These are phyloP conservation scores for Agelastica alni DNA, from an alignment of 2,888 invertebrate genomes.

Conservation along the genomic window DNA sequence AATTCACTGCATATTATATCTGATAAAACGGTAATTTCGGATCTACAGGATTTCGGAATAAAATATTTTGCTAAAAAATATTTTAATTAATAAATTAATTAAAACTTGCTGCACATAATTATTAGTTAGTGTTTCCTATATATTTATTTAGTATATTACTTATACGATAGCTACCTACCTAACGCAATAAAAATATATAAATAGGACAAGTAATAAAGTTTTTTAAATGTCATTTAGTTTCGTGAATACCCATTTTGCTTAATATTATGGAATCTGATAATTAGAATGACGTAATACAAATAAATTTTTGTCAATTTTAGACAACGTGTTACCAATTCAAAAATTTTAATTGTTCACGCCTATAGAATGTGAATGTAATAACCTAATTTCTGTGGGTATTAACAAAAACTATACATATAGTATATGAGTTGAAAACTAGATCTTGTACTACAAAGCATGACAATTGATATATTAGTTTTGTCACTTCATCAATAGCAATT, in stretches of 20 bases:
- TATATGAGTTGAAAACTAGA: constrained; percentile 13
- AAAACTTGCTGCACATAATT: too few species aligned
- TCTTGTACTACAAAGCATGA: constrained; percentile 11
- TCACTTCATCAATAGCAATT: constrained; percentile 14
- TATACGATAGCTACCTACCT: too few species aligned
- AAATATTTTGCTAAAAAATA: too few species aligned
- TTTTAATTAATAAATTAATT: too few species aligned
- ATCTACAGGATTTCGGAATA: too few species aligned
- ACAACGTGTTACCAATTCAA: neutral
- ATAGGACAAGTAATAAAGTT: too few species aligned
- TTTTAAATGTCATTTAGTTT: neutral
- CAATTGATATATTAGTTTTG: constrained; percentile 19
- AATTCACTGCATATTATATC: too few species aligned
- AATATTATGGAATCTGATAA: neutral
- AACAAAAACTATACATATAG: constrained; percentile 10
- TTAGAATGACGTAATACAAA: neutral
- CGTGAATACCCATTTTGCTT: neutral
- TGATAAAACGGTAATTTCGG: too few species aligned
- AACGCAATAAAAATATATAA: too few species aligned
- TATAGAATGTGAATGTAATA: constrained; percentile 1
- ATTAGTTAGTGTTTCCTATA: too few species aligned
- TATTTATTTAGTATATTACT: too few species aligned
- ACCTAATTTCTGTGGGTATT: constrained; percentile 1
- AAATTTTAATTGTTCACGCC: constrained; percentile 7
- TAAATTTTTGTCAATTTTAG: neutral